Evolutionary conservation across 1,140 invertebrate genomes (phyloP), one percentile per base, ranked within the genome.

Genomic region (Drosophila neocordata): DNA sequence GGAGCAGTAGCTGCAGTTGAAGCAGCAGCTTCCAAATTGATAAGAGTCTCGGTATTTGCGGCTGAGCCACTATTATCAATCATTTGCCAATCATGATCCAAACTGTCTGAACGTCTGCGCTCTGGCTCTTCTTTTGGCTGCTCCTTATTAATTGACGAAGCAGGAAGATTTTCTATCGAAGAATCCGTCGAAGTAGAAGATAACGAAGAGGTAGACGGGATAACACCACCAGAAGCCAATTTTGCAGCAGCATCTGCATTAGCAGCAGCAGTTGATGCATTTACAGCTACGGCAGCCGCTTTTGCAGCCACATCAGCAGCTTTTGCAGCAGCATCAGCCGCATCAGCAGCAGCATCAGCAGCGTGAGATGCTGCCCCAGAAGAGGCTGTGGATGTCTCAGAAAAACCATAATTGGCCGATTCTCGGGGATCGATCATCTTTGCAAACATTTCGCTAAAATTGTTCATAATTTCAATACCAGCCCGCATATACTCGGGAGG

Each of bases 361-460:
- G 22, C 63, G 35, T 65, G 68, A 51, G 34, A 22, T 4, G 65
- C 20, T 37, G 75, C 65, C 20, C 56, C 9, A 13, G 7, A 41
- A 1, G 73, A 24, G 6, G 56, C n/a, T 48, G 59, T 57, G 6
- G 68, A 58, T 5, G 73, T 18, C 27, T 61, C 66, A 8, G 34
- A 44, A 7, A 20, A 51, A 15, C 56, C 68, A 4, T 34, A 58
- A 51, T 27, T 22, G 2, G 44, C 57, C 9, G 34, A 7, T 41
- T 90, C 85, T 44, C 71, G 64, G 9, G 90, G 85, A 65, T 90
- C 84, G 22, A 92, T 79, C 74, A 90, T 89, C 74, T 91, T 90
- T 31, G 83, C 79, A 57, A 91, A 92, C 83, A 92, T 90, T 69
- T 90, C 79, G 34, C 80, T 90, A 22, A 92, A 91, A 57, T 91